phyloP scores from a whole-genome alignment of 2,113 vertebrate species.

The Mugil cephalus region DNA sequence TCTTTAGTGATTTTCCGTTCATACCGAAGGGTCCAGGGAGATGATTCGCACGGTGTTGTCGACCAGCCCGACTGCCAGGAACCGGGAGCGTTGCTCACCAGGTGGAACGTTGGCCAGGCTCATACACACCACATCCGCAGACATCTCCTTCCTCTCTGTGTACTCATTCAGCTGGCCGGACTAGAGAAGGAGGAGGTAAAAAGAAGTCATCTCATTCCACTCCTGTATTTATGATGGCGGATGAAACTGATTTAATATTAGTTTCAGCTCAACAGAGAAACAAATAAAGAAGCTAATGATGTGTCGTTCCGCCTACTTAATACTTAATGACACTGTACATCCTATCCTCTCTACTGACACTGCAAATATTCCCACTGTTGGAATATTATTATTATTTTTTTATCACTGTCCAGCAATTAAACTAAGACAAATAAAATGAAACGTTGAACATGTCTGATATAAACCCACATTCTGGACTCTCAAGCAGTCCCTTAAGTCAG shows the following conservation, averaged over 20 bases:
- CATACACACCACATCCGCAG: conserved; percentile 97
- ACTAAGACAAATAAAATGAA: too few species aligned
- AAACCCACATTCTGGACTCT: not conserved
- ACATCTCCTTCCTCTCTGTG: conserved; percentile 99
- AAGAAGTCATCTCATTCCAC: not conserved
- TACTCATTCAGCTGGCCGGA: conserved; percentile 98
- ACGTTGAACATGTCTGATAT: too few species aligned
- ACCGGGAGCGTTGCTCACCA: conserved; percentile 96
- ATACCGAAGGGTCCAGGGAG: conserved; percentile 95
- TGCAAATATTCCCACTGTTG: too few species aligned
- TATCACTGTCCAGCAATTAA: too few species aligned
- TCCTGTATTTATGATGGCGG: not conserved
- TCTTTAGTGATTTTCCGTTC: not conserved
- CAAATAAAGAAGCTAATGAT: too few species aligned
- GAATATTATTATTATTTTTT: too few species aligned
- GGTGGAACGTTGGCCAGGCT: conserved; percentile 97
- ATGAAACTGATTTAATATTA: too few species aligned
- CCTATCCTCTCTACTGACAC: too few species aligned
- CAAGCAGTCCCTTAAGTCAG: too few species aligned
- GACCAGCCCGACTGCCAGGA: conserved; percentile 94
- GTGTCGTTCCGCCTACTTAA: too few species aligned
- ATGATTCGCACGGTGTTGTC: conserved; percentile 99
- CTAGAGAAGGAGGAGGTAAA: conserved; percentile 67
- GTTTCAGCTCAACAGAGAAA: too few species aligned
- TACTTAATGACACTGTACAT: too few species aligned